Conservation (phyloP, 2,113 vertebrate genomes). For the Astur gentilis region DNA sequence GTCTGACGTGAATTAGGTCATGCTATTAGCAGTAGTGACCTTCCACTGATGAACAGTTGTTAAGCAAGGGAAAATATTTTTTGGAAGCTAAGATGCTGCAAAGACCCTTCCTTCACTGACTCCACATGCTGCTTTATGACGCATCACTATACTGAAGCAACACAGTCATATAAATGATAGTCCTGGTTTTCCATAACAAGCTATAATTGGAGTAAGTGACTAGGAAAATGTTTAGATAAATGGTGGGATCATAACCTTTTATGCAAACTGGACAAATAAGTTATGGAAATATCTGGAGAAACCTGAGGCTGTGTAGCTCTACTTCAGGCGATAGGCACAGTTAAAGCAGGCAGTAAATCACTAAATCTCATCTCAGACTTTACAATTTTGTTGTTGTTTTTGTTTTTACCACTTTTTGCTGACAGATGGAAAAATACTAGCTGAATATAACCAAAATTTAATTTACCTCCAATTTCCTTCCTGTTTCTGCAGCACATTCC, state of each 20-base stretch:
- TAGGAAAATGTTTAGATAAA: constrained; percentile 53
- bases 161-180: not conserved
- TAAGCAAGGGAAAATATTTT: not conserved
- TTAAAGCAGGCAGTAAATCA: constrained; percentile 8
- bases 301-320: not conserved
- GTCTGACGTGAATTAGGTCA: not conserved
- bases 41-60: not conserved
- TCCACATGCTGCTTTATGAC: not conserved
- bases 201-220: constrained; percentile 24
- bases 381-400: constrained; percentile 9
- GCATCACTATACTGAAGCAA: not conserved
- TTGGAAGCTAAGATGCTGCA: not conserved
- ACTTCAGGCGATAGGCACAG: not conserved
- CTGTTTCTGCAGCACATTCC: not conserved
- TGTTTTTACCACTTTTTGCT: not conserved
- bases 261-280: constrained; percentile 21
- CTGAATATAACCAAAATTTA: constrained; percentile 16
- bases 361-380: constrained; percentile 1
- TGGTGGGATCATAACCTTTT: not conserved
- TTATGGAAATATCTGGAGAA: not conserved
- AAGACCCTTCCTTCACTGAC: not conserved
- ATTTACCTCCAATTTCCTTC: constrained; percentile 22
- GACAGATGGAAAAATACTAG: constrained; percentile 12
- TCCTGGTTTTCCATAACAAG: constrained; percentile 6
- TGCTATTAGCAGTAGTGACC: not conserved